Conservation (phyloP, 2,797 vertebrate genomes). For the Cossypha niveicapilla region DNA sequence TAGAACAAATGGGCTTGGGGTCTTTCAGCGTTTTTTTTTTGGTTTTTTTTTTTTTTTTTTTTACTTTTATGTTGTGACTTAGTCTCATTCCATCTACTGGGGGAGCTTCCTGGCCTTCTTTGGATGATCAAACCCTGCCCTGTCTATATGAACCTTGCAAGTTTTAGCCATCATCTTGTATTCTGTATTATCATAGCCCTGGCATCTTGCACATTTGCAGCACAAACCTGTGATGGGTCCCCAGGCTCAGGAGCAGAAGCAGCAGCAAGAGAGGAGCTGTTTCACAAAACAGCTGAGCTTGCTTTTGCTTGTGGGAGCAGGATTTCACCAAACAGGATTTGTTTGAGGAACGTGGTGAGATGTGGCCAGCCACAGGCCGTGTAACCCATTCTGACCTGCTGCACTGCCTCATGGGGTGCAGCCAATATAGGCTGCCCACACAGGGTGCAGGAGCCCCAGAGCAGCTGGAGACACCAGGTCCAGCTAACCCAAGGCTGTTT, state of each 20-base stretch:
- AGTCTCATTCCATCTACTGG: not conserved
- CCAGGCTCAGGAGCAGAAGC: not conserved
- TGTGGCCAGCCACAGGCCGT: not conserved
- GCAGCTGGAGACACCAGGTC: not conserved
- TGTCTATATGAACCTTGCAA: not conserved
- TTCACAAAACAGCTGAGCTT: not conserved
- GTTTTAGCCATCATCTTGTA: not conserved
- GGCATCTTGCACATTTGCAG: not conserved
- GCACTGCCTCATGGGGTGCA: not conserved
- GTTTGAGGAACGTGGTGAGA: not conserved
- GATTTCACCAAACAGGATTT: not conserved
- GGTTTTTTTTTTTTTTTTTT: not conserved
- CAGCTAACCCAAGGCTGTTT: not conserved
- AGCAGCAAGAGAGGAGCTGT: not conserved
- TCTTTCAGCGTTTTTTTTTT: not conserved
- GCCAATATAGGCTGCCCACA: rapidly evolving
- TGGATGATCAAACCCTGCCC: not conserved
- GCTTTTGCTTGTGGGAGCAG: not conserved
- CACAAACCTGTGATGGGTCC: not conserved
- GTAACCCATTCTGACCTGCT: not conserved
- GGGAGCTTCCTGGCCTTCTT: not conserved
- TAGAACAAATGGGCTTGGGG: not conserved
- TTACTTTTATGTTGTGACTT: not conserved
- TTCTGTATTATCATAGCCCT: not conserved
- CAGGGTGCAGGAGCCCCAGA: not conserved